A percentile compares a stretch with the other conserved stretches of the same genome.
phyloP scores from a whole-genome alignment of 1,140 invertebrate genomes.

The Pseudoatta argentina region DNA sequence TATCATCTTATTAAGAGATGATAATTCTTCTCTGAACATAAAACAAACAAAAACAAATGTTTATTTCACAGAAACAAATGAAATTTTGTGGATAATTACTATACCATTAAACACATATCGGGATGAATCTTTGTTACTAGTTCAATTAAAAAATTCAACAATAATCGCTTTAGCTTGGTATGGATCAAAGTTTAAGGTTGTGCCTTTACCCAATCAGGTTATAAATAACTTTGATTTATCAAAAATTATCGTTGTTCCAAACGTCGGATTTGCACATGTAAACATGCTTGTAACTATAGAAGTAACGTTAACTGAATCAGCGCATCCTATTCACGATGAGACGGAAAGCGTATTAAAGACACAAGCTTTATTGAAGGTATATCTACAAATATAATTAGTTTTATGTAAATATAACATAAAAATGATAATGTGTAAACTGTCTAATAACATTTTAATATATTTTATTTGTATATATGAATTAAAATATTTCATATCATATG shows the following conservation, averaged over 20 bases:
- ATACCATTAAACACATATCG: constrained; percentile 79
- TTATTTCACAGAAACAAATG: constrained; percentile 68
- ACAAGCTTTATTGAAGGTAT: constrained; percentile 70
- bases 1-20: too few relatives aligned
- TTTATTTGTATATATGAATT: too few relatives aligned
- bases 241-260: constrained; percentile 72
- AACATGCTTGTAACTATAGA: constrained; percentile 75
- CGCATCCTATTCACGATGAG: constrained; percentile 59
- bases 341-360: constrained; percentile 68
- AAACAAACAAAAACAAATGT: not conserved
- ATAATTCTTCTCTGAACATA: not conserved
- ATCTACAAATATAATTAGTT: not conserved
- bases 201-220: constrained; percentile 64
- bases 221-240: constrained; percentile 76
- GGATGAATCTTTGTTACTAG: constrained; percentile 79
- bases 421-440: too few relatives aligned
- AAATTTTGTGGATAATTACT: constrained; percentile 73
- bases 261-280: constrained; percentile 74
- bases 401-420: not conserved
- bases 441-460: too few relatives aligned
- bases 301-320: constrained; percentile 57
- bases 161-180: constrained; percentile 76
- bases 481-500: too few relatives aligned
- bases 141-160: constrained; percentile 76
- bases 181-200: constrained; percentile 67